These are phyloP conservation scores for Graphium colonna DNA, from an alignment of 2,888 invertebrate species.

Conservation along the genomic window DNA sequence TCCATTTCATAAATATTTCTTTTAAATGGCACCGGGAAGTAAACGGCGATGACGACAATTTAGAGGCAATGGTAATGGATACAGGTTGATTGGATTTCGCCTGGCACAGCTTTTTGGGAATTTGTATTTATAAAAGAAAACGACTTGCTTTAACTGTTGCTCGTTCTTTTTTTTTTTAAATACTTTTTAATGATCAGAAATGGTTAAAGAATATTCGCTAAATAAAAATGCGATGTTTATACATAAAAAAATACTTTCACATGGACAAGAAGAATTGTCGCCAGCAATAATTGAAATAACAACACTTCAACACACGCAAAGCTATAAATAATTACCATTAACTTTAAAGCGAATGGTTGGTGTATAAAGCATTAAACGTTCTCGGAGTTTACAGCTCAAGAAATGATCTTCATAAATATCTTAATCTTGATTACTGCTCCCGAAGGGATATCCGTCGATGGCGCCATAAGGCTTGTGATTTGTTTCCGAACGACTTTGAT, in stretches of 20 bases:
- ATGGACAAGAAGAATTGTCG: conserved; percentile 21
- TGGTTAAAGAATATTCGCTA: conserved; percentile 13
- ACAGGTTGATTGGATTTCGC: too few species aligned
- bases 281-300: conserved; percentile 22
- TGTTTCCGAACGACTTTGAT: neutral
- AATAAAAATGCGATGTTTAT: conserved; percentile 22
- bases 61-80: neutral
- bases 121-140: neutral
- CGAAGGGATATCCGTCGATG: neutral
- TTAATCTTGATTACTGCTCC: neutral
- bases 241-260: conserved; percentile 26
- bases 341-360: conserved; percentile 6
- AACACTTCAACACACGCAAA: conserved; percentile 31
- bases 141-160: conserved; percentile 12
- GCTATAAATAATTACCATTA: conserved; percentile 17
- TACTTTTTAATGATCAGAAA: conserved; percentile 22
- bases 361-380: conserved; percentile 6
- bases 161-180: conserved; percentile 22
- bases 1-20: too few species aligned
- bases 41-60: neutral
- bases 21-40: too few species aligned
- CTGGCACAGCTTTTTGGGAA: neutral
- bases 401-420: neutral
- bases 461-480: neutral
- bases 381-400: neutral